These are phyloP conservation scores for Cranoglanis bouderius DNA, from an alignment of 2,113 vertebrate species.

Conservation along the genomic window DNA sequence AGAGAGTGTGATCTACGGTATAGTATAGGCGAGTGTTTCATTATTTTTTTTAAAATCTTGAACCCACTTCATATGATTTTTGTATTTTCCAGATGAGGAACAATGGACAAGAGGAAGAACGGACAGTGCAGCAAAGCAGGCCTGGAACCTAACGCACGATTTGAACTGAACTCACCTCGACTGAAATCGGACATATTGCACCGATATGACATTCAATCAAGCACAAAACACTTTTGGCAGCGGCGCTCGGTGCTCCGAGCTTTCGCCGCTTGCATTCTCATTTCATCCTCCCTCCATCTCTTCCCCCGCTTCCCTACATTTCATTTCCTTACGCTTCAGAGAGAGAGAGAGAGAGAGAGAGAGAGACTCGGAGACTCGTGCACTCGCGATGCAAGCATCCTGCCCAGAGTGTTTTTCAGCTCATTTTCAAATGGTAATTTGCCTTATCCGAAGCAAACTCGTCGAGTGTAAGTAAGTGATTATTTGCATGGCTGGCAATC, in stretches of 20 bases:
- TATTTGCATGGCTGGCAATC: conserved; percentile 98
- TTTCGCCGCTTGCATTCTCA: conserved; percentile 28
- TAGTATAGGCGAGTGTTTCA: too few species aligned
- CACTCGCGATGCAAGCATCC: conserved; percentile 85
- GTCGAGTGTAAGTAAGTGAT: conserved; percentile 97
- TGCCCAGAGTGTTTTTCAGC: conserved; percentile 89
- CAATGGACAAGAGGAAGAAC: not conserved
- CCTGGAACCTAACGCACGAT: conserved; percentile 26
- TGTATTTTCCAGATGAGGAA: conserved; percentile 6
- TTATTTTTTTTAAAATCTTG: not conserved
- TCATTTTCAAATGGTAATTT: conserved; percentile 99
- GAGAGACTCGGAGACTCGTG: conserved; percentile 54
- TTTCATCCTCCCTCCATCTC: conserved; percentile 35
- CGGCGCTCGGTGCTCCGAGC: conserved; percentile 17
- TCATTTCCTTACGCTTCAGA: conserved; percentile 41
- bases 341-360: conserved; percentile 21
- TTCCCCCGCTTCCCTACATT: conserved; percentile 10
- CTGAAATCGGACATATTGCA: conserved; percentile 38
- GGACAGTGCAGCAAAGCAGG: not conserved
- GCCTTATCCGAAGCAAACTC: conserved; percentile 92
- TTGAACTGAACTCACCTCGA: conserved; percentile 26
- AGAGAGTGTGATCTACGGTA: not conserved
- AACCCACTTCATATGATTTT: not conserved
- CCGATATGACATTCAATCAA: conserved; percentile 52
- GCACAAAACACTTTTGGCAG: conserved; percentile 51